phyloP scores from a whole-genome alignment of 2,888 invertebrate genomes.

The Tricholauxania praeusta region DNA sequence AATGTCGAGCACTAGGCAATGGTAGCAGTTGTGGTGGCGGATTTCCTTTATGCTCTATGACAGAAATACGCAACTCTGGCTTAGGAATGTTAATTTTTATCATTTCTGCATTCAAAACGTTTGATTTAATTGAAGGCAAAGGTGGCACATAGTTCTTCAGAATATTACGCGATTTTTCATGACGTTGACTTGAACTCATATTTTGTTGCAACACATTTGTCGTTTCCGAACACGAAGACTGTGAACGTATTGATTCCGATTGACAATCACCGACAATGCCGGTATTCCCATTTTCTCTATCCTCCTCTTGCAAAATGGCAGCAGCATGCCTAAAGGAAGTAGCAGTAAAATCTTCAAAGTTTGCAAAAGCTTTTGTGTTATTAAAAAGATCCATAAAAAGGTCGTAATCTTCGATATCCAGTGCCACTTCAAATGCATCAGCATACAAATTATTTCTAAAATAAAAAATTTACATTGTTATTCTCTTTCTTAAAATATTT shows the following conservation, averaged over 20 bases:
- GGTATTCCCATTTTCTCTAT: slow-evolving; percentile 51
- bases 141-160: slow-evolving; percentile 67
- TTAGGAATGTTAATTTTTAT: slow-evolving; percentile 67
- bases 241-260: slow-evolving; percentile 79
- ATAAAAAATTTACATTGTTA: not conserved
- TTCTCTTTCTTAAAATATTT: not conserved
- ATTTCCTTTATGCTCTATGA: slow-evolving; percentile 37
- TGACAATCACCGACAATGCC: slow-evolving; percentile 57
- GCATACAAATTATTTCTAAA: slow-evolving; percentile 66
- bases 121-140: slow-evolving; percentile 65
- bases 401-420: slow-evolving; percentile 88
- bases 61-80: slow-evolving; percentile 56
- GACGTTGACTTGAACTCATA: slow-evolving; percentile 44
- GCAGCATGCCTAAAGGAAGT: slow-evolving; percentile 80
- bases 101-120: slow-evolving; percentile 65
- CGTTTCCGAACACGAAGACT: slow-evolving; percentile 75
- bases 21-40: slow-evolving; percentile 49
- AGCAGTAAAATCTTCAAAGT: slow-evolving; percentile 73
- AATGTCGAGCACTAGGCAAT: slow-evolving; percentile 54
- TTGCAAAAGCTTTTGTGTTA: slow-evolving; percentile 75
- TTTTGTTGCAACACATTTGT: slow-evolving; percentile 32
- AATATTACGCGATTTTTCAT: slow-evolving; percentile 47
- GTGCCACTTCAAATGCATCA: slow-evolving; percentile 87
- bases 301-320: slow-evolving; percentile 60
- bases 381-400: slow-evolving; percentile 87